Evolutionary conservation across 2,113 vertebrate genomes (phyloP).

Genomic region (Cardinalis cardinalis): DNA sequence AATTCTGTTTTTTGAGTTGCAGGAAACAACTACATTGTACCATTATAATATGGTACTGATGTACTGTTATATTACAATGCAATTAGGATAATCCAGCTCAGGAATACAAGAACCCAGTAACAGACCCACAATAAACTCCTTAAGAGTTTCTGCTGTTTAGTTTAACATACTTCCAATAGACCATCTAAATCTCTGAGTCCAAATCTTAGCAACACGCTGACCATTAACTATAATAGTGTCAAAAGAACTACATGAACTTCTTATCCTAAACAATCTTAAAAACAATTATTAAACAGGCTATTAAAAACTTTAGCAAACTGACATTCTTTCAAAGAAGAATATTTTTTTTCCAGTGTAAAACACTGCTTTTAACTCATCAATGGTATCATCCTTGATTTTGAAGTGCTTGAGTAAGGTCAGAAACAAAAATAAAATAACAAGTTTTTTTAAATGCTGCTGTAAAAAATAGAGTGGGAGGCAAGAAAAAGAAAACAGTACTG

Average conservation of each 20-base stretch:
- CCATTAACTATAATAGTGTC: not conserved
- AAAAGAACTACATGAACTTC: not conserved
- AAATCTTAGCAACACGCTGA: not conserved
- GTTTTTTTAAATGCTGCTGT: not conserved
- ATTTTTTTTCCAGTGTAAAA: not conserved
- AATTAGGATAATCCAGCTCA: not conserved
- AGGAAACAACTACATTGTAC: not conserved
- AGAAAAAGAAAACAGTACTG: not conserved
- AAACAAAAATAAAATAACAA: not conserved
- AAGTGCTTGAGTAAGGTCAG: not conserved
- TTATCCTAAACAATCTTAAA: not conserved
- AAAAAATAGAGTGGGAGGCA: rapidly evolving
- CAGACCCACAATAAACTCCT: not conserved
- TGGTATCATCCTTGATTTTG: not conserved
- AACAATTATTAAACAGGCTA: not conserved
- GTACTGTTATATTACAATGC: not conserved
- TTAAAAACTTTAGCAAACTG: not conserved
- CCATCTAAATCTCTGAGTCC: not conserved
- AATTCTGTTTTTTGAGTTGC: not conserved
- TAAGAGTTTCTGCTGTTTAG: not conserved
- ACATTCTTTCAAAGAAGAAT: not conserved
- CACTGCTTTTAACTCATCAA: not conserved
- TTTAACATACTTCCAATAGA: slow-evolving; percentile 6
- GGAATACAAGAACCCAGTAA: not conserved
- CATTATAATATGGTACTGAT: not conserved